Evolutionary conservation across 2,113 vertebrate genomes (phyloP).

Genomic region (Leptobrachium leishanense): DNA sequence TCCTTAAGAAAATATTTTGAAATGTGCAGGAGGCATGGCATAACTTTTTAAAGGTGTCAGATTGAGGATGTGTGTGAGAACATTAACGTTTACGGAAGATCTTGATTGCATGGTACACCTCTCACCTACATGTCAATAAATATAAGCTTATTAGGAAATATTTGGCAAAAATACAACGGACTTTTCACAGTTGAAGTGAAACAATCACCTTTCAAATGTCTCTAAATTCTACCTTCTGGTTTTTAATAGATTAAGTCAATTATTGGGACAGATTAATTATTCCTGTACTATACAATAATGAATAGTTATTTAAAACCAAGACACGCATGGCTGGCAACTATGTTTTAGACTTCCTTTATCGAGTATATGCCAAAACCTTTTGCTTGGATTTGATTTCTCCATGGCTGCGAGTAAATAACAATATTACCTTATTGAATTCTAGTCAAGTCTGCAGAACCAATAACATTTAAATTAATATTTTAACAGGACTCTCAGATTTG

Average conservation of each 20-base stretch:
- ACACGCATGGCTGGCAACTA: not conserved
- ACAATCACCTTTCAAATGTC: not conserved
- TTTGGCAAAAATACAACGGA: no score
- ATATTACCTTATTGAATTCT: not conserved
- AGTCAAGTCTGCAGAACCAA: not conserved
- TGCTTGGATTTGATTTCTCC: not conserved
- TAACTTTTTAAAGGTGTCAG: no score
- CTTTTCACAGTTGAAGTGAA: not conserved
- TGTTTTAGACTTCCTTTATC: not conserved
- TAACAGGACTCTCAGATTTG: no score
- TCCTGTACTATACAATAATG: not conserved
- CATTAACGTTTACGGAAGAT: no score
- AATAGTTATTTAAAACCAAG: not conserved
- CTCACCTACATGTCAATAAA: no score
- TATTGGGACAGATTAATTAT: not conserved
- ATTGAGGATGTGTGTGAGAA: no score
- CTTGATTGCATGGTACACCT: no score
- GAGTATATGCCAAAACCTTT: not conserved
- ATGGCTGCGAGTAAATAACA: conserved; percentile 13
- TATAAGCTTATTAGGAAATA: no score
- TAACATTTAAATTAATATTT: no score
- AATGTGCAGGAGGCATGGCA: no score
- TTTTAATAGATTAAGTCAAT: not conserved
- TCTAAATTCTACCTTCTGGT: not conserved
- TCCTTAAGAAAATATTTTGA: no score